Conservation (phyloP, 2,888 invertebrate species). For the Caenorhabditis virilis region DNA sequence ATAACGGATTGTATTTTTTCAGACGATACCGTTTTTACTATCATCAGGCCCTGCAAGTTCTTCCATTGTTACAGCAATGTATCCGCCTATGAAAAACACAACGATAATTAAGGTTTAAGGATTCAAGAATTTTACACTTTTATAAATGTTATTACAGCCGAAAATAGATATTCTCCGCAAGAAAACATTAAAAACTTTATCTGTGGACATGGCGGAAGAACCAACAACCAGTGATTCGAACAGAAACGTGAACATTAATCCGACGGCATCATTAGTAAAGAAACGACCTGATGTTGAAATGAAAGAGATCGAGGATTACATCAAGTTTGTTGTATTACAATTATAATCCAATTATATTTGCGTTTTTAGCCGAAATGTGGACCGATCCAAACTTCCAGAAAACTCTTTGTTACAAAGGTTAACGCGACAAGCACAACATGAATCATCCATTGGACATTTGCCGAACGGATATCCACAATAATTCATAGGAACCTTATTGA, state of each 20-base stretch:
- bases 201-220: conserved; percentile 47
- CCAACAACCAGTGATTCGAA: conserved; percentile 22
- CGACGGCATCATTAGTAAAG: conserved; percentile 1
- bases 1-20: no score
- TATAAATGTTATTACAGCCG: conserved; percentile 45
- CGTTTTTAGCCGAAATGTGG: conserved; percentile 42
- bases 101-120: conserved; percentile 4
- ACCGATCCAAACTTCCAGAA: conserved; percentile 38
- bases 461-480: conserved; percentile 42
- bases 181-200: conserved; percentile 47
- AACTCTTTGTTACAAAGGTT: conserved; percentile 29
- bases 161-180: conserved; percentile 51
- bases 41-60: conserved; percentile 49
- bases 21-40: conserved; percentile 13
- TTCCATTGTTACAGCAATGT: conserved; percentile 63
- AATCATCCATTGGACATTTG: conserved; percentile 18
- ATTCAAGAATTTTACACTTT: background rate
- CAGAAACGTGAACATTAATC: conserved; percentile 3
- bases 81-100: conserved; percentile 54
- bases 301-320: conserved; percentile 39
- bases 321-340: conserved; percentile 21
- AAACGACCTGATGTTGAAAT: conserved; percentile 26
- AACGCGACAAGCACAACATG: conserved; percentile 34
- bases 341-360: background rate
- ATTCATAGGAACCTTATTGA: conserved; percentile 1